Evolutionary conservation across 1,140 invertebrate species (phyloP).

Genomic region (Pseudomyrmex concolor): DNA sequence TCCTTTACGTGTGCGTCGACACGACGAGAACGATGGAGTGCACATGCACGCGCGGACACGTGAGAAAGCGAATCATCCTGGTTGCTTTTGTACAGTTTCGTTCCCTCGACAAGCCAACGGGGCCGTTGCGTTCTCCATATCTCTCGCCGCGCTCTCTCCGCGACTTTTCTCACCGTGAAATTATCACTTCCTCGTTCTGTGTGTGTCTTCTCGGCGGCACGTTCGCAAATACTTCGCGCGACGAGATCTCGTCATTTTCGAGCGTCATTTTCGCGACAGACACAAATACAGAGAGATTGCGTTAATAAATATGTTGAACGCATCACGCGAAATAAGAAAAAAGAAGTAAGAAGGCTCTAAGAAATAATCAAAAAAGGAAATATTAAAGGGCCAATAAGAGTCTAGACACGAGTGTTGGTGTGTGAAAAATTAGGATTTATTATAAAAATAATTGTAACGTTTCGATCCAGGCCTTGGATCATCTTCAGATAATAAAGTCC

Average conservation of each 20-base stretch:
- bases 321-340: not conserved
- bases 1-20: constrained; percentile 22
- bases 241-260: not conserved
- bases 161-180: constrained; percentile 60
- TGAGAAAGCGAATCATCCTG: constrained; percentile 63
- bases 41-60: constrained; percentile 48
- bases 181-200: constrained; percentile 64
- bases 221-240: not conserved
- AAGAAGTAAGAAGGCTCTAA: no score
- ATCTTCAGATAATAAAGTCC: no score
- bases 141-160: not conserved
- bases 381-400: no score
- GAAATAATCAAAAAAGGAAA: no score
- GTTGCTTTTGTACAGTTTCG: constrained; percentile 54
- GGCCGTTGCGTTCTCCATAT: constrained; percentile 19
- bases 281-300: no score
- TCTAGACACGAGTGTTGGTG: no score
- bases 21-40: constrained; percentile 16
- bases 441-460: no score
- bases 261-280: not conserved
- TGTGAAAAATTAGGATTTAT: no score
- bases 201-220: not conserved
- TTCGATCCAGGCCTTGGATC: no score
- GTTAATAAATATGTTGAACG: no score
- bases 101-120: constrained; percentile 51